A percentile compares a stretch with the other conserved stretches of the same genome.
phyloP scores from a whole-genome alignment of 2,113 vertebrate genomes.

The Semnopithecus entellus region DNA sequence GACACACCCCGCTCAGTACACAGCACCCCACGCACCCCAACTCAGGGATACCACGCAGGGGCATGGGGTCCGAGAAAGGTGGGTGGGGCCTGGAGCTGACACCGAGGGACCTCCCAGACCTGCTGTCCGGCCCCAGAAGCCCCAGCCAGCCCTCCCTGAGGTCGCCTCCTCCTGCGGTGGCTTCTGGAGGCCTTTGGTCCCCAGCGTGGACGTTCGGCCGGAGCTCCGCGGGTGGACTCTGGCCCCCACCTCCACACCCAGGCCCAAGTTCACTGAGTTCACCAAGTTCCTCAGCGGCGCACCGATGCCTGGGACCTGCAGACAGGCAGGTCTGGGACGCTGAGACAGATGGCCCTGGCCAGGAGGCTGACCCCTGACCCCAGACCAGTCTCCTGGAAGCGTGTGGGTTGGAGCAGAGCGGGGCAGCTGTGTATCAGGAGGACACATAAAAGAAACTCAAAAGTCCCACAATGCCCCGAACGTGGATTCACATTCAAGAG shows the following conservation, averaged over 20 bases:
- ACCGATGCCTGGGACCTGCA: neutral
- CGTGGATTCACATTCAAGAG: neutral
- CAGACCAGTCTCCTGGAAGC: neutral
- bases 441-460: no score
- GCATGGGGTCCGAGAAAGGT: accelerated
- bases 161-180: accelerated
- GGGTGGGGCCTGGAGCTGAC: no score
- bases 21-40: neutral
- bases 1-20: no score
- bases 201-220: neutral
- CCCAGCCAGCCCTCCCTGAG: no score
- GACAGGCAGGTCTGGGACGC: neutral
- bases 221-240: neutral
- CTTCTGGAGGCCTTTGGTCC: neutral
- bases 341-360: neutral
- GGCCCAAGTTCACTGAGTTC: neutral
- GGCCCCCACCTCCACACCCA: neutral
- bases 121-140: no score
- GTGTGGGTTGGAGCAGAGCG: accelerated
- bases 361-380: neutral
- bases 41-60: no score
- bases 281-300: no score
- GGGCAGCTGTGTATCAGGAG: neutral
- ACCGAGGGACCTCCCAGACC: no score
- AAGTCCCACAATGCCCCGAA: neutral